Evolutionary conservation across 2,113 vertebrate genomes (phyloP).

Genomic region (Rattus rattus): DNA sequence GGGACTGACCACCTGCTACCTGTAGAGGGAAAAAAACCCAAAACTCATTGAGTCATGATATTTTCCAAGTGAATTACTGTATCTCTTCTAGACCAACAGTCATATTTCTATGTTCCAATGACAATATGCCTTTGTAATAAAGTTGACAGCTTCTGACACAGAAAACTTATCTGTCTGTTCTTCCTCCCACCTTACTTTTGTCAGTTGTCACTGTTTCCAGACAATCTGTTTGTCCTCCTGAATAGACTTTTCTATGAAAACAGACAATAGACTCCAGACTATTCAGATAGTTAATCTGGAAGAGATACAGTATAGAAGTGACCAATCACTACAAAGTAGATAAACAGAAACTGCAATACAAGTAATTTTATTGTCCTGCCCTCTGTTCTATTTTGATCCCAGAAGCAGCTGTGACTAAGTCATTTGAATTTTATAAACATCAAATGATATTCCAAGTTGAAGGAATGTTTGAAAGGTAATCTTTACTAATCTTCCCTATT

Average conservation of each 20-base stretch:
- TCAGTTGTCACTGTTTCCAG: neutral
- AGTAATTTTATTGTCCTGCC: neutral
- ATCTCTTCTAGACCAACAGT: neutral
- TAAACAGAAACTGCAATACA: neutral
- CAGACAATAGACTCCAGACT: rapidly evolving
- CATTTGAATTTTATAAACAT: neutral
- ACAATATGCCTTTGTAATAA: neutral
- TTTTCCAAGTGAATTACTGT: neutral
- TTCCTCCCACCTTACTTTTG: neutral
- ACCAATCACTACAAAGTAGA: neutral
- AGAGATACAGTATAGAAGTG: neutral
- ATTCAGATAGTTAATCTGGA: neutral
- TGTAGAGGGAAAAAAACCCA: neutral
- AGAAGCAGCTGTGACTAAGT: neutral
- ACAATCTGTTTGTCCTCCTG: neutral
- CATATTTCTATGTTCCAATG: neutral
- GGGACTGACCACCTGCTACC: neutral
- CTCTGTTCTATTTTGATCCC: neutral
- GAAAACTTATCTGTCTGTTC: neutral
- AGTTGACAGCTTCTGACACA: neutral
- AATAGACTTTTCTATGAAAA: neutral
- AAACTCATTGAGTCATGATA: neutral
- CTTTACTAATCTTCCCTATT: neutral
- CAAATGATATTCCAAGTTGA: neutral
- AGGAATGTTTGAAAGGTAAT: neutral